Base-by-base conservation (phyloP, 2,797 vertebrate species). In the Pipistrellus nathusii region DNA sequence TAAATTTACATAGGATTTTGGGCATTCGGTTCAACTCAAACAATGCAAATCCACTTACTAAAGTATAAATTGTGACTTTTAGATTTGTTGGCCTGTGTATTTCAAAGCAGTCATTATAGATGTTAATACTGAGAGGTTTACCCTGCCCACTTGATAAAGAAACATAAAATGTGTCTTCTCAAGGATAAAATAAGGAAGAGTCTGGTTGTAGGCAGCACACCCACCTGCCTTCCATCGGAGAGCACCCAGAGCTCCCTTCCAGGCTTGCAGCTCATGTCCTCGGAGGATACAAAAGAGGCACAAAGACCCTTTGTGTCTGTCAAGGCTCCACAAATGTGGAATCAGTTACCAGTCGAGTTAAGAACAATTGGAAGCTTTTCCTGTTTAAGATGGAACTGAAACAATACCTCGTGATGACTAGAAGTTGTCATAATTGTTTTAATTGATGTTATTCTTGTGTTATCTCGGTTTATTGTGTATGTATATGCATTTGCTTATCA, bases 291-390 rank as follows among this genome's bases (percentile, higher is more conserved):
- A 97, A 97, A 97, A 25, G 35, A 96, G 88, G 69, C 90, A 98
- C 98, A 97, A 98, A 98, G 97, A 95, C 95, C 93, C 97, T 96
- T 98, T 98, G 18, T 98, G 98, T 98, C 97, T 98, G 98, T 97
- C 96, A 96, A 96, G 85, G 64, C 95, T 96, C 35, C 93, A 95
- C 97, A 98, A 98, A 98, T 97, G 97, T 97, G 96, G 97, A 98
- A 98, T 97, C 98, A 98, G 97, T 98, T 98, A 98, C 97, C 96
- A 98, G 96, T 98, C 77, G 93, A 97, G 97, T 97, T 96, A 98
- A 98, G 96, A 98, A 98, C 98, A 98, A 98, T 97, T 97, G 97
- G 94, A 95, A 98, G 95, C 95, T 97, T 98, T 98, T 98, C 97
- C 96, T 98, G 97, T 95, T 97, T 98, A 98, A 98, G 97, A 98